Evolutionary conservation across 2,888 invertebrate genomes (phyloP).

Genomic region (Drosophila rellima): DNA sequence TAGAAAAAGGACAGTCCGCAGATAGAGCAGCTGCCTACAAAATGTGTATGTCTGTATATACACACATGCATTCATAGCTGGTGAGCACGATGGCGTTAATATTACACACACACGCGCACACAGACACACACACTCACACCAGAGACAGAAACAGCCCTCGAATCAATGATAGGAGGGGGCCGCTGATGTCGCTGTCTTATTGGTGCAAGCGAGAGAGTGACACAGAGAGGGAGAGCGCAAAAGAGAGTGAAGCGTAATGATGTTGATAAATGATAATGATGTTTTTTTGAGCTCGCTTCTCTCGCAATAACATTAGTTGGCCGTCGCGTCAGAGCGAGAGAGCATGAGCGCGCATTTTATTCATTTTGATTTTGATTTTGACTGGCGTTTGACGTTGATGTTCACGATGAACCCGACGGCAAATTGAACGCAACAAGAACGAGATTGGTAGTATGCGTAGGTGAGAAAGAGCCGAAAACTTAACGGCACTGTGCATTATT

Average conservation of each 20-base stretch:
- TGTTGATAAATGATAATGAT: constrained; percentile 63
- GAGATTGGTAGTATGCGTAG: constrained; percentile 24
- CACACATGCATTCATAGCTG: constrained; percentile 10
- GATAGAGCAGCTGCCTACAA: constrained; percentile 57
- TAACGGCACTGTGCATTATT: constrained; percentile 40
- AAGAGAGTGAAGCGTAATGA: constrained; percentile 43
- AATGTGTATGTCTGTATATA: constrained; percentile 7
- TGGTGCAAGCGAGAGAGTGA: constrained; percentile 52
- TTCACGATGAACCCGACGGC: constrained; percentile 61
- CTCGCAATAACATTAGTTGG: constrained; percentile 62
- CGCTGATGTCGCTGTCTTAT: constrained; percentile 31
- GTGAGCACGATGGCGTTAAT: constrained; percentile 50
- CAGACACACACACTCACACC: constrained; percentile 15
- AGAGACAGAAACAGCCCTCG: constrained; percentile 56
- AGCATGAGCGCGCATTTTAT: constrained; percentile 67
- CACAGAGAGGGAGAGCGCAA: constrained; percentile 12
- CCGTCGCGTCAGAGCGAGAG: constrained; percentile 62
- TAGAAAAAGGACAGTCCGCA: constrained; percentile 79
- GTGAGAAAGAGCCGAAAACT: constrained; percentile 39
- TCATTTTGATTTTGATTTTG: constrained; percentile 29
- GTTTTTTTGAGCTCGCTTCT: constrained; percentile 45
- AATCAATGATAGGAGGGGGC: constrained; percentile 24
- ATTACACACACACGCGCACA: constrained; percentile 17
- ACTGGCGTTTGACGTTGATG: constrained; percentile 32
- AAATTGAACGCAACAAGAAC: constrained; percentile 37